Base-by-base conservation (phyloP, 2,888 invertebrate genomes). In the Sarcophaga variegata region DNA sequence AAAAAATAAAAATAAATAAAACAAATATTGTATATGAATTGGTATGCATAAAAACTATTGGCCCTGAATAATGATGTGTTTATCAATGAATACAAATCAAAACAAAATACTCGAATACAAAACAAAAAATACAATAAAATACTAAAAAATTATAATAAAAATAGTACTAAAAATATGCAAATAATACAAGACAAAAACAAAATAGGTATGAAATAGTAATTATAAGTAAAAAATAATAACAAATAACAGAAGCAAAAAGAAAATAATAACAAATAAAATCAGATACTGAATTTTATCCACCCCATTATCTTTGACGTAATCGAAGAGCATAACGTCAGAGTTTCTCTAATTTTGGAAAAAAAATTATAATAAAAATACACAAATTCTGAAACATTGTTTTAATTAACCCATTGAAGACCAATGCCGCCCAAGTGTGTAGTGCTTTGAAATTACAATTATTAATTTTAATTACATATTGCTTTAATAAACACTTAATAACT, bases 11-110 rank as follows among this genome's bases (percentile, higher is more conserved):
- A 37, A 37, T 37, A 37, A 37, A 37, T 37, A 37, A 37, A 37
- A 37, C 27, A 59, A 14, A 27, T 45, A 54, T 37, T 37, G 69
- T 67, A 4, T 14, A 14, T 14, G 4, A 69, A 45, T 25, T 69
- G 17, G 6, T 59, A 14, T 59, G 62, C 20, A 22, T 20, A 72
- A 80, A 37, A 59, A 47, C 10, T 60, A 49, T 37, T 78, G 66
- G 54, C 78, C 72, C 66, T 83, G 78, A 72, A 20, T 20, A 17
- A 64, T 71, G 70, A 82, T 54, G n/a, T 70, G 45, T 67, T 72
- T 83, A 72, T 83, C 77, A 74, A 74, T 83, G 78, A 83, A 71
- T 77, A 66, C 20, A 77, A 77, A 72, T 72, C 71, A 83, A 49
- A 78, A 72, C 66, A 77, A 83, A 83, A 71, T 63, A 78, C 72